A percentile compares a stretch with the other conserved stretches of the same genome.
Evolutionary conservation across 30 jellyfish, hydroid and myxozoan species (phyloP).

Genomic region (Mastigias papua): DNA sequence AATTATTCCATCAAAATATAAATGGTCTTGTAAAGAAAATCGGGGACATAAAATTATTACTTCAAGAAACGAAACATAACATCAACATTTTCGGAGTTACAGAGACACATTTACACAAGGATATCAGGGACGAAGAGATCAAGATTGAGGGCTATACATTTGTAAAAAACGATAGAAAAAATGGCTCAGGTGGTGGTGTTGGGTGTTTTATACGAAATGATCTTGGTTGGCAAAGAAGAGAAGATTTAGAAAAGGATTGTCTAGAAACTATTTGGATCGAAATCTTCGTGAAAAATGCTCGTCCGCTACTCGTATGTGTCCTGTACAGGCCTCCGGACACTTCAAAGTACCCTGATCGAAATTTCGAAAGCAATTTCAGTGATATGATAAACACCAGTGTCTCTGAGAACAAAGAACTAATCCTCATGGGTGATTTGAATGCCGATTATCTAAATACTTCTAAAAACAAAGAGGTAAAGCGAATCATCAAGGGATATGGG

Average conservation of each 20-base stretch:
- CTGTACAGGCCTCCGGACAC: slow-evolving; percentile 70
- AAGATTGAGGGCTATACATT: no score
- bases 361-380: slow-evolving; percentile 44
- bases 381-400: slow-evolving; percentile 59
- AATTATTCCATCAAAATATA: no score
- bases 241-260: slow-evolving; percentile 39
- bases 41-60: no score
- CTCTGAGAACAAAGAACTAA: slow-evolving; percentile 71
- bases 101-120: no score
- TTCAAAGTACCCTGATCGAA: slow-evolving; percentile 71
- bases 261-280: slow-evolving; percentile 40
- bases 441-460: slow-evolving; percentile 34
- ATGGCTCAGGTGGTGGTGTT: no score
- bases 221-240: no score
- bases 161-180: no score
- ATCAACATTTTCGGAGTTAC: no score
- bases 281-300: slow-evolving; percentile 59
- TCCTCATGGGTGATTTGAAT: slow-evolving; percentile 59
- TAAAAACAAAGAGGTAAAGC: slow-evolving; percentile 54
- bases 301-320: slow-evolving; percentile 61
- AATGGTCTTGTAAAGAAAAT: no score
- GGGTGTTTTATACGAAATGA: no score
- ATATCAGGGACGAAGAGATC: no score
- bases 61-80: no score
- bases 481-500: slow-evolving; percentile 54